A percentile compares a stretch with the other conserved stretches of the same genome.
Conservation (phyloP, 2,113 vertebrate species). For the Dolichallabes microphthalmus region DNA sequence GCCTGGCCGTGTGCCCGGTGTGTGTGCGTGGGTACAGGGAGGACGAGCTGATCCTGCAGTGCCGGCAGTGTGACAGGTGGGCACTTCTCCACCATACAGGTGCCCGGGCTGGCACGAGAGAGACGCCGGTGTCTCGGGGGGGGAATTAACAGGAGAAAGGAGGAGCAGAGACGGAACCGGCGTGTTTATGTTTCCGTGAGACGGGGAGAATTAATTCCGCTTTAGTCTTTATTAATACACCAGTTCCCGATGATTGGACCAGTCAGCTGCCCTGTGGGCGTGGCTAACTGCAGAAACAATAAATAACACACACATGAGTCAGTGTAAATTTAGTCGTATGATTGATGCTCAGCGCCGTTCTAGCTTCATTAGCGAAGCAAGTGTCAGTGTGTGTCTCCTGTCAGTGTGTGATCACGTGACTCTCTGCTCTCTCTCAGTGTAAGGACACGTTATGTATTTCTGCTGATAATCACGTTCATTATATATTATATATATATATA, state of each 20-base stretch:
- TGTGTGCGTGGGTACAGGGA: constrained; percentile 81
- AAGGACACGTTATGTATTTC: too few relatives aligned
- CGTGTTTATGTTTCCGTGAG: not conserved
- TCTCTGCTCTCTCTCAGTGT: too few relatives aligned
- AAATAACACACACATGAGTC: not conserved
- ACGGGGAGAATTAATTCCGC: not conserved
- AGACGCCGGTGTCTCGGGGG: not conserved
- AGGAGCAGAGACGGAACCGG: not conserved
- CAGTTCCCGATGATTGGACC: not conserved
- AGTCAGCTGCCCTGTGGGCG: not conserved
- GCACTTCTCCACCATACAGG: not conserved
- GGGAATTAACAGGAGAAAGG: not conserved
- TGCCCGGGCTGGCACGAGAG: constrained; percentile 3
- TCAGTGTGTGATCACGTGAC: too few relatives aligned
- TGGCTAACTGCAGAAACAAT: not conserved
- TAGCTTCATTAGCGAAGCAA: not conserved
- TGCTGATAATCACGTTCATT: too few relatives aligned
- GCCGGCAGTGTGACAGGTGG: constrained; percentile 91
- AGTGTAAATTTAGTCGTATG: not conserved
- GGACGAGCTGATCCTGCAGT: constrained; percentile 91
- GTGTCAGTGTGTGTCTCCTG: too few relatives aligned
- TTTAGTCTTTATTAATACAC: not conserved
- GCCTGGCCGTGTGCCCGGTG: constrained; percentile 82
- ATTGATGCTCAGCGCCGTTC: not conserved
- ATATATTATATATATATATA: too few relatives aligned